Conservation (phyloP, 2,113 vertebrate genomes). For the Atlantisia rogersi region DNA sequence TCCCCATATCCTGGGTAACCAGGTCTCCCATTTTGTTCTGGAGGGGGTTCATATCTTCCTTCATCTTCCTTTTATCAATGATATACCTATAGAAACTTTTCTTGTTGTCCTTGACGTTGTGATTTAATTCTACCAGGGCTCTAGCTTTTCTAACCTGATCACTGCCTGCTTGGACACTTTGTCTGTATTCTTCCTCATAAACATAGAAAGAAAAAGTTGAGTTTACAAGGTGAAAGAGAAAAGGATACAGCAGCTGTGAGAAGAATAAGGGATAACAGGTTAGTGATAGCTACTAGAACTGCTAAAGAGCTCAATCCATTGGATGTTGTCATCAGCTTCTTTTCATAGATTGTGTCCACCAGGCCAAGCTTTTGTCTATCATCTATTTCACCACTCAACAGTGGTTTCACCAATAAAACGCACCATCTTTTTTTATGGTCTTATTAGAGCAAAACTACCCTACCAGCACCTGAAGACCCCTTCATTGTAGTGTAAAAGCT, state of each 20-base stretch:
- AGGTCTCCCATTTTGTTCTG: no score
- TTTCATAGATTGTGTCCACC: background rate
- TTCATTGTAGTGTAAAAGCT: rapidly evolving
- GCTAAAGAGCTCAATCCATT: background rate
- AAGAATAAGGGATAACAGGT: background rate
- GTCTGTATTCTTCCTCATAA: no score
- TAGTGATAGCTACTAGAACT: background rate
- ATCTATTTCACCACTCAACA: background rate
- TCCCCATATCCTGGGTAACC: no score
- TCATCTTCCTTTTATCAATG: no score
- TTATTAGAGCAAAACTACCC: background rate
- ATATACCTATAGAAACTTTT: no score
- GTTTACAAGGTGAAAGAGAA: background rate
- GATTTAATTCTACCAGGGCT: no score
- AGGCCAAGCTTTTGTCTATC: background rate
- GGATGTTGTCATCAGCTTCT: background rate
- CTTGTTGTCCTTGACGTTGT: no score
- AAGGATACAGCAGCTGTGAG: background rate
- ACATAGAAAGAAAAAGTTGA: background rate
- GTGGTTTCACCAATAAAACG: background rate
- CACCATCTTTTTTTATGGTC: background rate
- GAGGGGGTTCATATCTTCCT: no score
- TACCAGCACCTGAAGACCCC: background rate
- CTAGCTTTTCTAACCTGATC: no score
- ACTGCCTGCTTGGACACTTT: no score